These are phyloP conservation scores for Hecatera dysodea DNA, from an alignment of 2,888 invertebrate species.

Conservation along the genomic window DNA sequence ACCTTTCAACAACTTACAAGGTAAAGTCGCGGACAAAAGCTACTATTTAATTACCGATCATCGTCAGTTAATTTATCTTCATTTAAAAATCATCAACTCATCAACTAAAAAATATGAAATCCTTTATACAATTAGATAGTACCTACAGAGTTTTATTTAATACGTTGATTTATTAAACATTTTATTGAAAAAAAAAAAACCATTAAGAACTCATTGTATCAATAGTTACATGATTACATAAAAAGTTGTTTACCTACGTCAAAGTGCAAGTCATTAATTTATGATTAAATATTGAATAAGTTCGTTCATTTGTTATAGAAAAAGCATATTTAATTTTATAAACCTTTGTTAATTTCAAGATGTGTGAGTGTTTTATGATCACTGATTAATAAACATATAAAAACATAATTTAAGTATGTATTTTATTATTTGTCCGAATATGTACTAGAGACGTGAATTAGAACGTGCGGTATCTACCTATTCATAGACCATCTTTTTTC, in stretches of 20 bases:
- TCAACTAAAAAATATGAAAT: not conserved
- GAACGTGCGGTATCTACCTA: not conserved
- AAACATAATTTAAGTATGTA: not conserved
- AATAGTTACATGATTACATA: conserved; percentile 1
- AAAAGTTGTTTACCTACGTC: conserved; percentile 14
- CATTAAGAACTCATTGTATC: not conserved
- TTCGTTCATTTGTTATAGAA: not conserved
- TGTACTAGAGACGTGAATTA: not conserved
- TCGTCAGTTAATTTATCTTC: conserved; percentile 25
- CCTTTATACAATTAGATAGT: conserved; percentile 5
- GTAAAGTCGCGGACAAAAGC: too few relatives aligned
- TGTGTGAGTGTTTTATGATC: not conserved
- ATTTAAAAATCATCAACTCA: not conserved
- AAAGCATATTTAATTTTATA: not conserved
- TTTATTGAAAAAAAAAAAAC: conserved; percentile 6
- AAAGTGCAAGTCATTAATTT: conserved; percentile 28
- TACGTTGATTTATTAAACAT: not conserved
- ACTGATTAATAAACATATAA: not conserved
- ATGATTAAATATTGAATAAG: conserved; percentile 13
- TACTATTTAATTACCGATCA: not conserved
- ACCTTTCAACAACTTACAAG: too few relatives aligned
- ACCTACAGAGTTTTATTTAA: not conserved
- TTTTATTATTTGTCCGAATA: not conserved
- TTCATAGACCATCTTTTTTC: not conserved
- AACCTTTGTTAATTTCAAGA: not conserved